These are phyloP conservation scores for Agriopis marginaria DNA, from an alignment of 2,888 invertebrate species.

Conservation along the genomic window DNA sequence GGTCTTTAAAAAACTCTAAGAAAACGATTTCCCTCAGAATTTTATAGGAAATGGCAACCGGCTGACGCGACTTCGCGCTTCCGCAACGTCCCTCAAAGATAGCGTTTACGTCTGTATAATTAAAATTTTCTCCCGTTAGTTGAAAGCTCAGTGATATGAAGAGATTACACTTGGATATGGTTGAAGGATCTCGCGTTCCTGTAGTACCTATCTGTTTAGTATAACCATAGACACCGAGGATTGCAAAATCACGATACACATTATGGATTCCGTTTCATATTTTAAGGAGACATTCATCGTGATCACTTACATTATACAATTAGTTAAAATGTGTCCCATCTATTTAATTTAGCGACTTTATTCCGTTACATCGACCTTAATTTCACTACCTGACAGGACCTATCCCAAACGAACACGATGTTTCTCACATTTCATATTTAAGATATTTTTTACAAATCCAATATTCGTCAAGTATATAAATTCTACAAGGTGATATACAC, in stretches of 20 bases:
- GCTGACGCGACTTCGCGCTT: slow-evolving; percentile 32
- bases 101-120: slow-evolving; percentile 41
- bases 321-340: slow-evolving; percentile 14
- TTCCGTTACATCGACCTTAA: slow-evolving; percentile 5
- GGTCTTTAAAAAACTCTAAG: slow-evolving; percentile 28
- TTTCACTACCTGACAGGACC: slow-evolving; percentile 2
- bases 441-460: slow-evolving; percentile 31
- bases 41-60: slow-evolving; percentile 35
- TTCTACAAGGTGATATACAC: slow-evolving; percentile 43
- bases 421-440: slow-evolving; percentile 20
- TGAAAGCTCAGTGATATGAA: slow-evolving; percentile 70
- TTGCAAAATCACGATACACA: slow-evolving; percentile 43
- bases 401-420: slow-evolving; percentile 14
- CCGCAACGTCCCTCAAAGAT: slow-evolving; percentile 35
- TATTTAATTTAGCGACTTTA: slow-evolving; percentile 4
- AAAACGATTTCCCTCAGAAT: slow-evolving; percentile 42
- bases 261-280: slow-evolving; percentile 30
- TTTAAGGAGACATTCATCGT: slow-evolving; percentile 39
- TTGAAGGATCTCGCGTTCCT: slow-evolving; percentile 42
- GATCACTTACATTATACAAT: slow-evolving; percentile 30
- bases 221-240: slow-evolving; percentile 48
- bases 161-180: slow-evolving; percentile 61
- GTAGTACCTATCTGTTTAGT: slow-evolving; percentile 49
- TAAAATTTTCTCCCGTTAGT: slow-evolving; percentile 41
- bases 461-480: slow-evolving; percentile 29